Conservation (phyloP, 2,888 invertebrate genomes). For the Caenorhabditis macrosperma region DNA sequence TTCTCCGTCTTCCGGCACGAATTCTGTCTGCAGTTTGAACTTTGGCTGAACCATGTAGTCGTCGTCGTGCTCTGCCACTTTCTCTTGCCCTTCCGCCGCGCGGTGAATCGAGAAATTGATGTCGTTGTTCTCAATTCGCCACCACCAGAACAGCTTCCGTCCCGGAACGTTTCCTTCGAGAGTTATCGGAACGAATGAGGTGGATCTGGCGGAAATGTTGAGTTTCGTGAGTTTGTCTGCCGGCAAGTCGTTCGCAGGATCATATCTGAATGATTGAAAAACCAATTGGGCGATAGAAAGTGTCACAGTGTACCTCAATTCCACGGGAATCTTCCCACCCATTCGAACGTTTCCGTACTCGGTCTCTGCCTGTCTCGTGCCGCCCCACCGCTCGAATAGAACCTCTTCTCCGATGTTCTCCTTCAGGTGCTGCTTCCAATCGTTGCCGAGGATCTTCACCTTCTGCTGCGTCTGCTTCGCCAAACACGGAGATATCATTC, state of each 20-base stretch:
- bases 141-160: constrained; percentile 74
- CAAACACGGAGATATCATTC: constrained; percentile 72
- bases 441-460: constrained; percentile 72
- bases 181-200: constrained; percentile 67
- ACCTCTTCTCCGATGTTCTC: constrained; percentile 73
- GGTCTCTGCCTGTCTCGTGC: constrained; percentile 67
- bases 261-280: constrained; percentile 63
- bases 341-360: constrained; percentile 74
- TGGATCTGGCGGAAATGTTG: constrained; percentile 68
- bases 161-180: constrained; percentile 68
- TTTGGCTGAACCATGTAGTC: constrained; percentile 72
- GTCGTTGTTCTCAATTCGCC: constrained; percentile 70
- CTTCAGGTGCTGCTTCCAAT: constrained; percentile 75
- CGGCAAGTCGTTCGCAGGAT: constrained; percentile 67
- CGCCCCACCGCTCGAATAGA: constrained; percentile 76
- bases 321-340: constrained; percentile 75
- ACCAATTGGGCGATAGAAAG: neutral
- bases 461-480: constrained; percentile 77
- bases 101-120: constrained; percentile 65
- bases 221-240: constrained; percentile 70
- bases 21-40: constrained; percentile 75
- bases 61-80: constrained; percentile 70
- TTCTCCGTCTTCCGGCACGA: constrained; percentile 74
- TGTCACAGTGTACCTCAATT: constrained; percentile 51
- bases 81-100: constrained; percentile 59